Base-by-base conservation (phyloP, 2,113 vertebrate species). In the Chunga burmeisteri region DNA sequence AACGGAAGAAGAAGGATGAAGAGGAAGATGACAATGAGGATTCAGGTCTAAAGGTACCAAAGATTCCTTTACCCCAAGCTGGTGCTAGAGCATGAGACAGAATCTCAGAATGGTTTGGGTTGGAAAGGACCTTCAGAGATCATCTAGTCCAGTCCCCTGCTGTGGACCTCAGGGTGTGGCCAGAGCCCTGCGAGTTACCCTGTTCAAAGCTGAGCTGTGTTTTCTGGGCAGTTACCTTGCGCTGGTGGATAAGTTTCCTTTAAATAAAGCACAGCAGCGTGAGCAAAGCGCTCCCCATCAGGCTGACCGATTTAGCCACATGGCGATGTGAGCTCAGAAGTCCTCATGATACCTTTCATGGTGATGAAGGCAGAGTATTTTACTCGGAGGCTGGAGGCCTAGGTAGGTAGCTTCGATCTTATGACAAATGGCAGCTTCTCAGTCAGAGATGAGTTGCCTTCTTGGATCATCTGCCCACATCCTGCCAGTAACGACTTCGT, bases 1-100 rank as follows among this genome's bases (percentile, higher is more conserved):
- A 99, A 88, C 98, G 98, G 61, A 99, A 98, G 92, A 99, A 98
- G 98, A 99, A 99, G 87, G 99, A 99, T 0, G 99, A 99, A 2
- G 99, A 99, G 0, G 99, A 99, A 1, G 99, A 99, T 0, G 99
- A 99, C 0, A 98, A 99, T 0, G 99, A 99, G 0, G 99, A 99
- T 1, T 99, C 98, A 9, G 91, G 96, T 83, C 96, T 99, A 81
- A 99, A 99, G 98, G 99, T 99, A 93, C 78, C 2, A 7, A 6
- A 81, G 27, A 15, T 44, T 2, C 6, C 40, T 68, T 74, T 32
- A 8, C 20, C 26, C 1, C 0, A 5, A 26, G 53, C 25, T 74
- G 68, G 6, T 59, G 44, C 17, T 36, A 13, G 20, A 46, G 20
- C 4, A 0, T 17, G 27, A 68, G 56, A 38, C 38, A 38, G 38